These are phyloP conservation scores for Mirounga angustirostris DNA, from an alignment of 2,113 vertebrate species.

Conservation along the genomic window DNA sequence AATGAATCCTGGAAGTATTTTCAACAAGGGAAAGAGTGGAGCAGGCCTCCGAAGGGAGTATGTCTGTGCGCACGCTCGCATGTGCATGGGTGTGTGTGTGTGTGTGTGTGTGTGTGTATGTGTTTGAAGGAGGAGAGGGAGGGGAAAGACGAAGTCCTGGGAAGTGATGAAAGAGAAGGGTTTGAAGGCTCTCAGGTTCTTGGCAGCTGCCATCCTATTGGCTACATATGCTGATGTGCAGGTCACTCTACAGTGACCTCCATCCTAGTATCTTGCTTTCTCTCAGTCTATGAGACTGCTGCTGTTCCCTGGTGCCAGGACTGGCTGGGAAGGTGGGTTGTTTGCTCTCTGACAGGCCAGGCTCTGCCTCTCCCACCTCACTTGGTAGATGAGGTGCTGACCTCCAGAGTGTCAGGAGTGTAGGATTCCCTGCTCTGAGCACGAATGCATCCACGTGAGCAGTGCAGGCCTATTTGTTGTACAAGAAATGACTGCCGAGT, in stretches of 20 bases:
- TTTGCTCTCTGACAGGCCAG: background rate
- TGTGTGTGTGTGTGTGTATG: background rate
- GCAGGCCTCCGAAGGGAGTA: background rate
- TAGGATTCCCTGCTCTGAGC: background rate
- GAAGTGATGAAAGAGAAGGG: background rate
- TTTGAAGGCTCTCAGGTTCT: background rate
- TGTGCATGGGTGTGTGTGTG: background rate
- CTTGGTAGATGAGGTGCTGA: background rate
- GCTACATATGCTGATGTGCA: too few relatives aligned
- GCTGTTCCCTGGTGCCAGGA: too few relatives aligned
- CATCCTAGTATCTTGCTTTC: background rate
- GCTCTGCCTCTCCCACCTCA: background rate
- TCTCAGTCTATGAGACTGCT: fast-evolving
- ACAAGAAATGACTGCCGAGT: conserved; percentile 79
- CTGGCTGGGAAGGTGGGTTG: background rate
- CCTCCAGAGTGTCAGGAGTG: background rate
- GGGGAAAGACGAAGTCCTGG: background rate
- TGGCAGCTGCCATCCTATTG: too few relatives aligned
- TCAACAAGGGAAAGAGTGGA: background rate
- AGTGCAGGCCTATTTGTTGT: conserved; percentile 37
- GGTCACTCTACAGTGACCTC: background rate
- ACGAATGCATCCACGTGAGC: background rate
- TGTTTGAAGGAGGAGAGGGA: background rate
- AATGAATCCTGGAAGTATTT: background rate
- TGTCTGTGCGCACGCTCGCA: background rate